phyloP scores from a whole-genome alignment of 2,888 invertebrate genomes.

The Caenorhabditis macrosperma region DNA sequence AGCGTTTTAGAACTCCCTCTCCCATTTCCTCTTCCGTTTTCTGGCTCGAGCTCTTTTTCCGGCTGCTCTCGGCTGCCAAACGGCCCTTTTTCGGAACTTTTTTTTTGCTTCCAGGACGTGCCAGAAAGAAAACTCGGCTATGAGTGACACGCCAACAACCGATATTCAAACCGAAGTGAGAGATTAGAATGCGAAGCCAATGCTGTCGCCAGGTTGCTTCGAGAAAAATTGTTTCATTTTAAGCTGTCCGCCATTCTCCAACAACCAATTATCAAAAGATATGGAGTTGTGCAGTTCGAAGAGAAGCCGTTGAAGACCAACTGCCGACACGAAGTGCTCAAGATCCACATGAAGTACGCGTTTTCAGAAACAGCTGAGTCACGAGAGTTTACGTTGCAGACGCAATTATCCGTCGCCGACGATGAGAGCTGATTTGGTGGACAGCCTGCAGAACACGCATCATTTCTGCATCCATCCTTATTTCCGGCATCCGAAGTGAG shows the following conservation, averaged over 20 bases:
- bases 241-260: constrained; percentile 38
- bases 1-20: constrained; percentile 1
- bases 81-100: background rate
- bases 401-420: constrained; percentile 7
- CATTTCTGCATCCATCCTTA: background rate
- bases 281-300: constrained; percentile 23
- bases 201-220: too few relatives aligned
- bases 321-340: constrained; percentile 30
- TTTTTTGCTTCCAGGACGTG: constrained; percentile 3
- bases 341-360: constrained; percentile 40
- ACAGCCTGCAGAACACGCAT: background rate
- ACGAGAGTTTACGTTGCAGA: too few relatives aligned
- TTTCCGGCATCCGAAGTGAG: constrained; percentile 27
- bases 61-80: background rate
- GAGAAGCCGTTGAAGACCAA: constrained; percentile 15
- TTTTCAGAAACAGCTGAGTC: background rate
- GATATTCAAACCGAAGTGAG: background rate
- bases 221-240: too few relatives aligned
- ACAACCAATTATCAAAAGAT: constrained; percentile 16
- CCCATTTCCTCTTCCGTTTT: constrained; percentile 4
- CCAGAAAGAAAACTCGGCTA: background rate
- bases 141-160: background rate
- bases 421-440: constrained; percentile 22
- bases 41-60: background rate
- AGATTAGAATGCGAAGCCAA: background rate